Evolutionary conservation across 2,113 vertebrate genomes (phyloP).

Genomic region (Genyomyrus donnyi): DNA sequence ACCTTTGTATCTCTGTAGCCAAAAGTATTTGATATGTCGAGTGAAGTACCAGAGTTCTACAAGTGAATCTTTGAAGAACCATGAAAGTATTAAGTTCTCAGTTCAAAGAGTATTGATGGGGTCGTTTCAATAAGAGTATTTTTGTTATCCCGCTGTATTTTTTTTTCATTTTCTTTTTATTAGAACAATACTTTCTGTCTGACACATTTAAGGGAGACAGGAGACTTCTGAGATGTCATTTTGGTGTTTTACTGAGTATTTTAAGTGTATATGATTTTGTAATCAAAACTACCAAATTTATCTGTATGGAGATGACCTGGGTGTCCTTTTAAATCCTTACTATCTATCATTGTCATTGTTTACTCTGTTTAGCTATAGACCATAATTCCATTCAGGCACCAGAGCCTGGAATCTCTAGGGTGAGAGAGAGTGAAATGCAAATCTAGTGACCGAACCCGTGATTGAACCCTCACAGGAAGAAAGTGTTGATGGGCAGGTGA

Average conservation of each 20-base stretch:
- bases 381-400: not conserved
- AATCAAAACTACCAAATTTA: not conserved
- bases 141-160: not conserved
- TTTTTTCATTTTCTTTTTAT: not conserved
- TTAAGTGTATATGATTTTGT: not conserved
- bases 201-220: not conserved
- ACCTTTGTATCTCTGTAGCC: not conserved
- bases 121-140: not conserved
- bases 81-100: not conserved
- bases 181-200: not conserved
- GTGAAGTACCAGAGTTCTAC: not conserved
- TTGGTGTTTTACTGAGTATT: not conserved
- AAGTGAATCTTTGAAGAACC: not conserved
- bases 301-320: not conserved
- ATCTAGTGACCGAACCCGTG: not conserved
- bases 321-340: not conserved
- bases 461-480: not conserved
- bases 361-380: not conserved
- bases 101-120: not conserved
- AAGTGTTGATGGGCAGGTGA: not conserved
- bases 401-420: not conserved
- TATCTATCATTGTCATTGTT: not conserved
- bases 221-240: not conserved
- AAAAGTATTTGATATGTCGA: not conserved
- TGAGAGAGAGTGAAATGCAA: not conserved